phyloP scores from a whole-genome alignment of 2,888 invertebrate species.

The Sphaerophoria rueppellii region DNA sequence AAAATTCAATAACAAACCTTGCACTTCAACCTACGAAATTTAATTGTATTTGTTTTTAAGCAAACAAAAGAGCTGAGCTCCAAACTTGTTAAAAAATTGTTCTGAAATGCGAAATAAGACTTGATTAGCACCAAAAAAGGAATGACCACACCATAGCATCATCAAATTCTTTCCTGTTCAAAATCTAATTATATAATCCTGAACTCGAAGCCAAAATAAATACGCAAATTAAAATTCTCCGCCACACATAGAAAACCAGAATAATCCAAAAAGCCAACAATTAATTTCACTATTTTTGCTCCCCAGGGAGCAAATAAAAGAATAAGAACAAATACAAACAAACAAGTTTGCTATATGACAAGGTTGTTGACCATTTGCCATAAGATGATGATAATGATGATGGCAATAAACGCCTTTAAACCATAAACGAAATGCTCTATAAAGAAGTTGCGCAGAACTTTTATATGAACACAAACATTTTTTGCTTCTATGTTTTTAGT shows the following conservation, averaged over 20 bases:
- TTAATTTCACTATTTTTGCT: constrained; percentile 55
- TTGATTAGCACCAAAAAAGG: not conserved
- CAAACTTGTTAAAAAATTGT: not conserved
- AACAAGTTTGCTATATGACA: constrained; percentile 14
- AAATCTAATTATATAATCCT: not conserved
- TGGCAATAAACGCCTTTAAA: constrained; percentile 63
- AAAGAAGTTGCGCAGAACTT: not conserved
- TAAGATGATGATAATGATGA: constrained; percentile 23
- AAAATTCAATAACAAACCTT: no score
- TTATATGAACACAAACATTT: constrained; percentile 16
- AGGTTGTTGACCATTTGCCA: constrained; percentile 66
- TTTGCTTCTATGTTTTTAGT: constrained; percentile 29
- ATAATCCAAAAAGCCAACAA: constrained; percentile 52
- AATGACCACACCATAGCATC: not conserved
- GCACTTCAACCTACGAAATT: no score
- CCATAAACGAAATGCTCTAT: constrained; percentile 55
- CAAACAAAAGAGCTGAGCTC: constrained; percentile 10
- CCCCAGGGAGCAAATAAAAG: constrained; percentile 21
- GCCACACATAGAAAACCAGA: not conserved
- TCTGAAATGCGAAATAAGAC: not conserved
- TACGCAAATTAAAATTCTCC: constrained; percentile 24
- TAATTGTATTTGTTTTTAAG: no score
- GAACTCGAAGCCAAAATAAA: not conserved
- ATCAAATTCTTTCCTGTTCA: not conserved
- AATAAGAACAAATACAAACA: constrained; percentile 24